Evolutionary conservation across 2,797 vertebrate species (phyloP), one percentile per base, ranked within the genome.

Genomic region (Neolamprologus multifasciatus): DNA sequence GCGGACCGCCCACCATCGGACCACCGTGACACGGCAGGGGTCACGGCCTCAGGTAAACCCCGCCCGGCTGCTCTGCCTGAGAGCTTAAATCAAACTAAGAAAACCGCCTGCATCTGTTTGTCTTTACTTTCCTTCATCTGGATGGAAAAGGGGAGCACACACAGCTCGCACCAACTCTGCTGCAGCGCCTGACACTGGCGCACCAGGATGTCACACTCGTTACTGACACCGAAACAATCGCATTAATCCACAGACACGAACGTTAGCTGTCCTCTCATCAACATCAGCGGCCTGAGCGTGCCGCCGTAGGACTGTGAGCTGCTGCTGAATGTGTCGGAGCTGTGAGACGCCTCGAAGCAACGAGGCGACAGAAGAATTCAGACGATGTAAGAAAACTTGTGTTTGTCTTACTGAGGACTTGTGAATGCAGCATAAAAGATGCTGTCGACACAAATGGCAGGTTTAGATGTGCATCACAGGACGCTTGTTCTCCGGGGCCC

Each of bases 1-100:
- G 71, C 16, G 80, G 90, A 88, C 88, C 84, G 79, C 90, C 87
- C 88, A 89, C 77, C 54, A 8, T 64, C 84, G 48, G 90, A 91
- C 86, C 91, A 80, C 89, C 81, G 29, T 2, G 9, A 84, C 38
- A 26, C 59, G 3, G 52, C 57, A 43, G 43, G 8, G 74, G 81
- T 67, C 79, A 78, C 11, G 10, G 11, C 6, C 74, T 64, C 64
- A 81, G 80, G 77, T 81, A 54, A 85, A 67, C 83, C 12, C 87
- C 87, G 2, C 86, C 88, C 62, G 1, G 7, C 77, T 5, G 85
- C 29, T 36, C 19, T 16, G 10, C 16, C 79, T 9, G 3, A 8
- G 64, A 6, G 6, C 1, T 2, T 33, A 69, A 90, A 82, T 77
- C 82, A 82, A 83, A 62, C 59, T 33, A 0, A 2, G 38, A 40